A percentile compares a stretch with the other conserved stretches of the same genome.
Conservation (phyloP, 2,113 vertebrate genomes). For the Gulo gulo region DNA sequence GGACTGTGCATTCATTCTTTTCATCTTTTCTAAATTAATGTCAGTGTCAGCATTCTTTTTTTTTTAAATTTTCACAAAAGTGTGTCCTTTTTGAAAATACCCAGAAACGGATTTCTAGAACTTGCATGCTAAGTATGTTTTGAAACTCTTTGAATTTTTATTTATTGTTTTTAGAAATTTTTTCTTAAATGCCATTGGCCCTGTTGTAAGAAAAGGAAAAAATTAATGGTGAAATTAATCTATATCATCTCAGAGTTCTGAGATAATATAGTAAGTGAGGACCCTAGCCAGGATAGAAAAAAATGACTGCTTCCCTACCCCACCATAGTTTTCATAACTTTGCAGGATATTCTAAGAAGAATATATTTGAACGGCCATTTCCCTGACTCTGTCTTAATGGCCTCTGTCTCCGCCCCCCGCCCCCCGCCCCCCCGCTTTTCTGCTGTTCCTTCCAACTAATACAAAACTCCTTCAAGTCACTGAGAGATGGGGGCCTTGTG, state of each 20-base stretch:
- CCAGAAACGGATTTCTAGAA: constrained; percentile 5
- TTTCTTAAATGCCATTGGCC: neutral
- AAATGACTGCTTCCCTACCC: neutral
- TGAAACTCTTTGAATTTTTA: neutral
- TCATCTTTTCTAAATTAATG: constrained; percentile 11
- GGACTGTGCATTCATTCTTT: neutral
- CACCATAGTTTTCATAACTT: neutral
- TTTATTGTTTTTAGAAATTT: neutral
- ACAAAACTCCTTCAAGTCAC: neutral
- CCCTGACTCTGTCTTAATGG: neutral
- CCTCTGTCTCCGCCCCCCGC: neutral
- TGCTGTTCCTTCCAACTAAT: neutral
- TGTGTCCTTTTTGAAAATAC: neutral
- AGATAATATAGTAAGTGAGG: neutral
- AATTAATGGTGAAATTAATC: neutral
- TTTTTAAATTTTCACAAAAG: neutral
- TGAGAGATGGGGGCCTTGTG: neutral
- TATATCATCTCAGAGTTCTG: neutral
- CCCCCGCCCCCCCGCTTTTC: neutral
- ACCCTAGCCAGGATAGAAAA: neutral
- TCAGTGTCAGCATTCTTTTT: constrained; percentile 14
- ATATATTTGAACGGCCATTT: neutral
- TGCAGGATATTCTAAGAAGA: neutral
- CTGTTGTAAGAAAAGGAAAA: constrained; percentile 1
- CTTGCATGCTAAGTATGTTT: neutral